phyloP scores from a whole-genome alignment of 2,888 invertebrate genomes.

The Leptinotarsa peninsularis region DNA sequence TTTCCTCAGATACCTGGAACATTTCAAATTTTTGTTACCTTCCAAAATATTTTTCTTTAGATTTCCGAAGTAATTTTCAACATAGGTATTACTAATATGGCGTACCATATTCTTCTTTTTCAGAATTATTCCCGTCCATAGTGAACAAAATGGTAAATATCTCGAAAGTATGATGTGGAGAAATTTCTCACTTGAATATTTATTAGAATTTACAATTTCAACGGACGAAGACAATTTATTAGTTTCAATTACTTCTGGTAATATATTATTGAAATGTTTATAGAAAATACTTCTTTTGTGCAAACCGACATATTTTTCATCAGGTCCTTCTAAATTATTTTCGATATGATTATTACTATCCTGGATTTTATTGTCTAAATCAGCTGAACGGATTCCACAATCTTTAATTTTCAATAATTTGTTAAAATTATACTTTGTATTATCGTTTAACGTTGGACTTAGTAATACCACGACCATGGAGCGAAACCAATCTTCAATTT shows the following conservation, averaged over 20 bases:
- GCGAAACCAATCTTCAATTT: no score
- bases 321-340: no score
- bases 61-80: constrained; percentile 28
- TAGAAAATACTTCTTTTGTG: no score
- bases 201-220: background rate
- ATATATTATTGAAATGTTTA: background rate
- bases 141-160: constrained; percentile 18
- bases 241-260: background rate
- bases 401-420: no score
- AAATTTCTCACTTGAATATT: constrained; percentile 7
- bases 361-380: no score
- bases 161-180: constrained; percentile 4
- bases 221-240: no score
- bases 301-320: no score
- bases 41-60: constrained; percentile 23
- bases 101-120: background rate
- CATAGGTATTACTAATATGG: constrained; percentile 27
- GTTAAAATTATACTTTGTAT: no score
- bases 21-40: constrained; percentile 26
- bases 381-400: no score
- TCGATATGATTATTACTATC: no score
- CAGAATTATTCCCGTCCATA: constrained; percentile 23
- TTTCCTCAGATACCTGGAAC: constrained; percentile 26
- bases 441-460: no score
- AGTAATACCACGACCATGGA: no score